These are phyloP conservation scores for Magallana nippona DNA, from an alignment of 2,888 invertebrate species.

Conservation along the genomic window DNA sequence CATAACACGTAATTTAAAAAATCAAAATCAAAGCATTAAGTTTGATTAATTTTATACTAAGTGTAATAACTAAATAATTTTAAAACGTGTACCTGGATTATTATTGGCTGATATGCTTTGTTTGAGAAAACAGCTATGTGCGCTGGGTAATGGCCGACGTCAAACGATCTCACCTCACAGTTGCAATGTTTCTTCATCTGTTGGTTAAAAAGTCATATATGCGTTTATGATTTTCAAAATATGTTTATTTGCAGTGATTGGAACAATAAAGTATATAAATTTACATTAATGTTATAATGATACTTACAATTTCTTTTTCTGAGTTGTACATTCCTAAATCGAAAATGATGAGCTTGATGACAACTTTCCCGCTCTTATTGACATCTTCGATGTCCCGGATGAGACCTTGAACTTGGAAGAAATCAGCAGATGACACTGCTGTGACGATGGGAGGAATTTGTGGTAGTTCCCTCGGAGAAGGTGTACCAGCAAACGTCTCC, in stretches of 20 bases:
- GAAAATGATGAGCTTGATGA: slow-evolving; percentile 66
- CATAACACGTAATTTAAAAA: neutral
- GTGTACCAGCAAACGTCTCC: slow-evolving; percentile 59
- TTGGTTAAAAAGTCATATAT: slow-evolving; percentile 22
- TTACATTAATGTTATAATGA: no score
- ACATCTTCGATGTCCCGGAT: slow-evolving; percentile 63
- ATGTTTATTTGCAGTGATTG: no score
- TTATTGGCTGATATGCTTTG: slow-evolving; percentile 68
- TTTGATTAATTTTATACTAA: no score
- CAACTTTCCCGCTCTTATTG: slow-evolving; percentile 51
- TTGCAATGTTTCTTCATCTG: slow-evolving; percentile 67
- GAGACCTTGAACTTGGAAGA: slow-evolving; percentile 66
- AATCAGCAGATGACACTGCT: slow-evolving; percentile 64
- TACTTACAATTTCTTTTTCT: slow-evolving; percentile 66
- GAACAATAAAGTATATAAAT: no score
- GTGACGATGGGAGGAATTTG: slow-evolving; percentile 69
- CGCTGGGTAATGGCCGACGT: slow-evolving; percentile 60
- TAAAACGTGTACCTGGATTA: slow-evolving; percentile 63
- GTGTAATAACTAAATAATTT: no score
- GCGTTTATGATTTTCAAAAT: neutral
- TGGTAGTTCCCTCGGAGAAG: slow-evolving; percentile 55
- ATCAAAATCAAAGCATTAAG: neutral
- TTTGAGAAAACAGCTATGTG: slow-evolving; percentile 65
- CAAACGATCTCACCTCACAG: slow-evolving; percentile 68
- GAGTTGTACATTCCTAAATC: slow-evolving; percentile 64